phyloP scores from a whole-genome alignment of 2,113 vertebrate species.

The Sylvia atricapilla region DNA sequence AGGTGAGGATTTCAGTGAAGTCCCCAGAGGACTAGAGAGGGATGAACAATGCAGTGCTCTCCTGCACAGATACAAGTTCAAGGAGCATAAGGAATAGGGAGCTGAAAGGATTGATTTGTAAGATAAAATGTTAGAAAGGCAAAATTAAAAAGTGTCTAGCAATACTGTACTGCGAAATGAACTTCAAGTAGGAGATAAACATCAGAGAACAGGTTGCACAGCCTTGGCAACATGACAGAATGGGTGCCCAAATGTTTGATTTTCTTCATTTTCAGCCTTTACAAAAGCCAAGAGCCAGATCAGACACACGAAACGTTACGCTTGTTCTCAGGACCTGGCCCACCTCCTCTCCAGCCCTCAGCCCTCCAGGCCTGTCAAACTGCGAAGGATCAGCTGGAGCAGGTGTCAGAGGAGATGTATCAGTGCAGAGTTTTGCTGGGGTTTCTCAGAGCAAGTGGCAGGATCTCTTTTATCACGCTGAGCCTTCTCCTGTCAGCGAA shows the following conservation, averaged over 20 bases:
- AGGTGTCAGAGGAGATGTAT: conserved; percentile 67
- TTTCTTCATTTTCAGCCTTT: neutral
- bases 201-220: neutral
- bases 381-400: conserved; percentile 58
- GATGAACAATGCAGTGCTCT: neutral
- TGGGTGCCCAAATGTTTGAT: neutral
- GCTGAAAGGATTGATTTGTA: neutral
- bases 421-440: conserved; percentile 15
- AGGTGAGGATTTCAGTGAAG: neutral
- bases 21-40: neutral
- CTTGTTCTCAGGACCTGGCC: neutral
- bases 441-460: conserved; percentile 66
- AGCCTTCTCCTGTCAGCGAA: conserved; percentile 74
- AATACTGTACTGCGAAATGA: neutral
- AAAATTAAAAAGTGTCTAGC: neutral
- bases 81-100: neutral
- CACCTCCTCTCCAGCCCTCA: neutral
- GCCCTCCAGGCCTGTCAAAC: conserved; percentile 33
- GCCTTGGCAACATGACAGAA: neutral
- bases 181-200: neutral
- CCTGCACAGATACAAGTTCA: neutral
- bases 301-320: neutral
- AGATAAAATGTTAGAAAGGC: neutral
- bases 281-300: neutral
- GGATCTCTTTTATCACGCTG: conserved; percentile 72